phyloP scores from a whole-genome alignment of 2,888 invertebrate species.

The Xanthorhoe spadicearia region DNA sequence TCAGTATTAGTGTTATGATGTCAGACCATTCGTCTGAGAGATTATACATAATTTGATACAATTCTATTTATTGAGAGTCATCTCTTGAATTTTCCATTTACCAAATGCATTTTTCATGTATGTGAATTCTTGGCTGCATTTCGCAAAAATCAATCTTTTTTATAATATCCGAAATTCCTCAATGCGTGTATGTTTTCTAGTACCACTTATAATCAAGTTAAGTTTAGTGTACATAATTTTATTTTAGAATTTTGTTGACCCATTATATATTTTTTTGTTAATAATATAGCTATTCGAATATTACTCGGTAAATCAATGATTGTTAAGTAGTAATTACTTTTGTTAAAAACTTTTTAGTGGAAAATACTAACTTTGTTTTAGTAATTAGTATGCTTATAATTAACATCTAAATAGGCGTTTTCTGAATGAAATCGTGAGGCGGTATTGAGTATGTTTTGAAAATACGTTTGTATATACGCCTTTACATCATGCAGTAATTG shows the following conservation, averaged over 20 bases:
- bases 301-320: conserved; percentile 56
- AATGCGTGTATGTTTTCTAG: conserved; percentile 41
- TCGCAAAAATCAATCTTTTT: conserved; percentile 58
- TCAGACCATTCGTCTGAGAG: conserved; percentile 30
- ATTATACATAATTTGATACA: conserved; percentile 33
- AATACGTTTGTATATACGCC: conserved; percentile 28
- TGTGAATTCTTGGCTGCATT: conserved; percentile 42
- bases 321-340: conserved; percentile 62
- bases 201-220: conserved; percentile 38
- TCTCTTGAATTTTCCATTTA: conserved; percentile 40
- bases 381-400: conserved; percentile 60
- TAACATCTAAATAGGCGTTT: conserved; percentile 56
- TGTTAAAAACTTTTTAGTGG: conserved; percentile 68
- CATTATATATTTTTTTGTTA: conserved; percentile 70
- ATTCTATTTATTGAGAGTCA: conserved; percentile 27
- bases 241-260: conserved; percentile 71
- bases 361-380: conserved; percentile 63
- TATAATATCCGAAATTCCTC: conserved; percentile 55
- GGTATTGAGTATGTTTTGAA: no score
- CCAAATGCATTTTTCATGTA: conserved; percentile 45
- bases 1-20: conserved; percentile 40
- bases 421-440: conserved; percentile 45
- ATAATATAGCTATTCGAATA: conserved; percentile 68
- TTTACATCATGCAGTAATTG: conserved; percentile 36
- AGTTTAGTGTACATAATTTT: conserved; percentile 77